Percentiles rank a stretch among this genome's conserved stretches.
Evolutionary conservation across 2,113 vertebrate genomes (phyloP).

Genomic region (Melanerpes formicivorus): DNA sequence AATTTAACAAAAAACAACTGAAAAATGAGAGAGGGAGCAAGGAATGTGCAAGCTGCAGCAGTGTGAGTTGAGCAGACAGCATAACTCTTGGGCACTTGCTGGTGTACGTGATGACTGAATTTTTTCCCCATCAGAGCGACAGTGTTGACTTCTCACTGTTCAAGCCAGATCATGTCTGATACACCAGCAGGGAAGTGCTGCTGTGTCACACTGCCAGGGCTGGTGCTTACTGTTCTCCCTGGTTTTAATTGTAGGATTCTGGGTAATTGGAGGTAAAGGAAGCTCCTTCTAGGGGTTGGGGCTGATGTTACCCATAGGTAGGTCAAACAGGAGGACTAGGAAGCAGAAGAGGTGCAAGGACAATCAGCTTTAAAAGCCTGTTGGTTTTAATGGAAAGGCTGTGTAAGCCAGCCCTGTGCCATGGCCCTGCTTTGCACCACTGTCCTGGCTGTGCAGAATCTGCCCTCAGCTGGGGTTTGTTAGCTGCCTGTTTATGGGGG

Average conservation of each 20-base stretch:
- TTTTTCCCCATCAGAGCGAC: slow-evolving; percentile 80
- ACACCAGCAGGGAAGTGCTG: slow-evolving; percentile 25
- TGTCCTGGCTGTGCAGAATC: neutral
- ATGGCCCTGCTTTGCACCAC: neutral
- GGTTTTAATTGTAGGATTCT: neutral
- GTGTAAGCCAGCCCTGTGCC: neutral
- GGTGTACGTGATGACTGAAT: slow-evolving; percentile 75
- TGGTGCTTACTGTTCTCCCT: neutral
- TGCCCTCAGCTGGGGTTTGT: neutral
- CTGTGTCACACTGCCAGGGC: no score
- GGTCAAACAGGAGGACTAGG: neutral
- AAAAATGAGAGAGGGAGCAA: neutral
- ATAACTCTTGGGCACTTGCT: neutral
- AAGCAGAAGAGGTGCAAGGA: neutral
- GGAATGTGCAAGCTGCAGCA: no score
- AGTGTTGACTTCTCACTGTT: slow-evolving; percentile 68
- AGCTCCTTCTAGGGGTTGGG: neutral
- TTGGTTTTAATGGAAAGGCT: neutral
- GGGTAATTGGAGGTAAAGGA: neutral
- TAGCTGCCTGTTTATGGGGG: neutral
- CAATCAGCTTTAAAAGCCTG: neutral
- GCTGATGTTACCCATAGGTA: neutral
- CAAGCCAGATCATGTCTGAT: slow-evolving; percentile 77
- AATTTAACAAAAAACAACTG: neutral
- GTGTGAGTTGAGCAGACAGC: neutral